Conservation (phyloP, 2,888 invertebrate genomes). For the Leptothorax acervorum region DNA sequence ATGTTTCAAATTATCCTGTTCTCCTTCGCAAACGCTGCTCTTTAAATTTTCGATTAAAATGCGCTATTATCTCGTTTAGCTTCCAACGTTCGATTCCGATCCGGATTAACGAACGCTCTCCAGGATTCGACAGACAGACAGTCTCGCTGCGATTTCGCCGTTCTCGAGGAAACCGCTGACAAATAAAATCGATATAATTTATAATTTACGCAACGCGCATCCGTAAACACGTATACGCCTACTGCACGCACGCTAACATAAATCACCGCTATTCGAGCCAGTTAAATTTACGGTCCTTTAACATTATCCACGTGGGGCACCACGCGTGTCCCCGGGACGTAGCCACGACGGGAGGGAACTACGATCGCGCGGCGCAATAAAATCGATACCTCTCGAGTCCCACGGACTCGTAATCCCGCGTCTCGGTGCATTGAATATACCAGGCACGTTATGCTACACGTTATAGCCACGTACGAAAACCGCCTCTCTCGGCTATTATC, state of each 20-base stretch:
- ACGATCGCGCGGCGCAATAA: constrained; percentile 62
- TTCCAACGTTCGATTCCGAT: neutral
- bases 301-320: constrained; percentile 37
- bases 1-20: neutral
- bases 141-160: neutral
- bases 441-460: neutral
- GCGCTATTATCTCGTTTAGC: neutral
- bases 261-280: constrained; percentile 32
- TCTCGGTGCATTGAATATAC: neutral
- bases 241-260: neutral
- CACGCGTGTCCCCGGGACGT: constrained; percentile 51
- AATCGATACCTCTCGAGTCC: constrained; percentile 58
- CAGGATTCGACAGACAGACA: neutral
- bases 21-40: neutral
- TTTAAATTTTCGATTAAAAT: neutral
- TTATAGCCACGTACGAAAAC: constrained; percentile 39
- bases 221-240: neutral
- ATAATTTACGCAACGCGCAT: constrained; percentile 27
- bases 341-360: constrained; percentile 45
- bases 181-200: constrained; percentile 30
- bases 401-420: neutral
- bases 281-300: constrained; percentile 25
- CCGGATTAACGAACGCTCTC: neutral
- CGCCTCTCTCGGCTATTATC: constrained; percentile 63
- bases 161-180: neutral